Evolutionary conservation across 2,888 invertebrate genomes (phyloP), one percentile per base, ranked within the genome.

Genomic region (Ashinkailepas kermadecensis): DNA sequence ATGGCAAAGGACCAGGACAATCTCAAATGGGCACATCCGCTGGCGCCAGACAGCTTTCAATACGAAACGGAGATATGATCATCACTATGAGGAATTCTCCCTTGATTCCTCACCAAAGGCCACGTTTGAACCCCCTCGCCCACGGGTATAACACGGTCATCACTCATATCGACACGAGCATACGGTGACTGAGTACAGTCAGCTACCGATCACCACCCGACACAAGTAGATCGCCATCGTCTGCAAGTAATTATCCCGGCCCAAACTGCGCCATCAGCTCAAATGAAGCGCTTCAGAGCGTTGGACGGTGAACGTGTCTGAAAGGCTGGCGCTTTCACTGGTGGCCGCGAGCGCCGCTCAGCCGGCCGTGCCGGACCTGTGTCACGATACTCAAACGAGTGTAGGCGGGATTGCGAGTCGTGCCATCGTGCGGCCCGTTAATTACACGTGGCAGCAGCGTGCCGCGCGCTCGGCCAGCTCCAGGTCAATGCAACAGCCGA

Each of bases 301-400:
- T 54, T 15, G 54, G 23, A 74, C 54, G 54, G 54, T 13, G 74
- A 8, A 74, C 74, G 74, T 74, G 74, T 23, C 74, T 74, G 74
- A 74, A 74, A 74, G 74, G 54, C 54, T 9, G 21, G 74, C 54
- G 74, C 74, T 74, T 74, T 74, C 74, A 74, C 74, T 13, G 21
- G 6, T 7, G 21, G 74, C 67, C 67, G 12, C n/a, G 12, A 25
- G 67, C 67, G 67, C 10, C 65, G 65, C 23, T n/a, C 12, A 8
- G 65, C 65, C 67, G 67, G 25, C 67, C 67, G 67, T 21, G 25
- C 11, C 13, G 25, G 67, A n/a, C 67, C 25, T 67, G 12, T 25
- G 67, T 67, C 67, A 8, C 25, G 13, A 25, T n/a, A 23, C 10
- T 64, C 13, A 25, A 13, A 25, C 13, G n/a, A n/a, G 25, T 25